Base-by-base conservation (phyloP, 1,140 invertebrate genomes). In the Macrosteles quadrilineatus region DNA sequence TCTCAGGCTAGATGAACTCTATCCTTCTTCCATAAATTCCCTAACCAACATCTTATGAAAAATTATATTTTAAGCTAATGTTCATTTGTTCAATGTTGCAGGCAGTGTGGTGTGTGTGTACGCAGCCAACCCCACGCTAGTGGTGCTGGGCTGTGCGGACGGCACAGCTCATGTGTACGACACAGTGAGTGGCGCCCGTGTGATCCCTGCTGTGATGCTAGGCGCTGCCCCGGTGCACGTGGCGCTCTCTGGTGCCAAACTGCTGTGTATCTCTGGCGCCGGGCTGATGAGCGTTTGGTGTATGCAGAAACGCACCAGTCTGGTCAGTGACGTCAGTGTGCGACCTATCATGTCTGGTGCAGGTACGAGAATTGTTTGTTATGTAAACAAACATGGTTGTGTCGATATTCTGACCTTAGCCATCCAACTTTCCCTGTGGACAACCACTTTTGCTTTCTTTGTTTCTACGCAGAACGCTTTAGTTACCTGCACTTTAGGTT, bases 61-160 rank as follows among this genome's bases (percentile, higher is more conserved):
- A 36, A 36, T 6, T 36, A 36, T 36, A 6, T 36, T 36, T 36
- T 36, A 36, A 36, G 4, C 32, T 36, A 4, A 36, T 36, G 4
- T 36, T 4, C 32, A 36, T 14, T 6, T 36, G n/a, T 36, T 36
- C 4, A 36, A 36, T 50, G 47, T 71, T 83, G n/a, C 81, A 88
- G 85, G 86, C 75, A 77, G 85, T 67, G 71, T 83, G 70, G 80
- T 87, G 77, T 74, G 83, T 78, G 75, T 84, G 76, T 80, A 84
- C 69, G 76, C 85, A 77, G 83, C 83, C 77, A 78, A 82, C 74
- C 76, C 77, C 27, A 78, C 83, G 21, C 83, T 87, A 66, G 83
- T 87, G 50, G 86, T 84, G 73, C 80, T 89, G 55, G 83, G 84
- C 31, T 88, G 90, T 76, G 85, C 86, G 63, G 90, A 93, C 79